phyloP scores from a whole-genome alignment of 2,888 invertebrate genomes.

The Chaitophorus viminalis region DNA sequence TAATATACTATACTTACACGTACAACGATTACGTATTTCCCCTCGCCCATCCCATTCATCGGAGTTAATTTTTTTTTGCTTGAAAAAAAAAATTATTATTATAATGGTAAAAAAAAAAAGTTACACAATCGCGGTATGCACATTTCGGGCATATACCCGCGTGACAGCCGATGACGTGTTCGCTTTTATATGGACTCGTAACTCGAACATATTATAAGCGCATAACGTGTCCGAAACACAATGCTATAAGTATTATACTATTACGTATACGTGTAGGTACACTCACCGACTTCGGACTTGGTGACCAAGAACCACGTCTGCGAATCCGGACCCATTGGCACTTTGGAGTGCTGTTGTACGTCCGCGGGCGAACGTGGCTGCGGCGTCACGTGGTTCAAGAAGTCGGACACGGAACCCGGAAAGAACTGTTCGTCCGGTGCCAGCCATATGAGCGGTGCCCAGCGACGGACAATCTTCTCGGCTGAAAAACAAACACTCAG shows the following conservation, averaged over 20 bases:
- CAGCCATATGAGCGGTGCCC: constrained; percentile 77
- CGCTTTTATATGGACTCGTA: not conserved
- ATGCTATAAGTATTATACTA: no score
- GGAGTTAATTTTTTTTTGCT: not conserved
- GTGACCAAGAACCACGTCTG: constrained; percentile 70
- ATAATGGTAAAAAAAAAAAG: not conserved
- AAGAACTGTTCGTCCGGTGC: constrained; percentile 75
- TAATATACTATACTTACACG: no score
- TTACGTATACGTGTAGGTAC: no score
- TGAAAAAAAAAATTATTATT: not conserved
- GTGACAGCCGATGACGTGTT: not conserved
- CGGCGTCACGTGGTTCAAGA: constrained; percentile 71
- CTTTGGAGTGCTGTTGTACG: constrained; percentile 31
- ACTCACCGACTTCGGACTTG: constrained; percentile 68
- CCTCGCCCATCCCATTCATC: not conserved
- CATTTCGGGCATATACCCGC: not conserved
- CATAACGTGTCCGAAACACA: no score
- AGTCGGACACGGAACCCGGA: constrained; percentile 74
- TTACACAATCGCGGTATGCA: not conserved
- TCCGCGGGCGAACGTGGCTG: constrained; percentile 35
- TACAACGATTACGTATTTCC: not conserved
- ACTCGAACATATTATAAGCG: not conserved
- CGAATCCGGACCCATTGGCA: constrained; percentile 66
- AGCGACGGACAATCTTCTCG: constrained; percentile 70
- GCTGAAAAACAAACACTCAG: constrained; percentile 63